Base-by-base conservation (phyloP, 2,113 vertebrate genomes). In the Orycteropus afer region DNA sequence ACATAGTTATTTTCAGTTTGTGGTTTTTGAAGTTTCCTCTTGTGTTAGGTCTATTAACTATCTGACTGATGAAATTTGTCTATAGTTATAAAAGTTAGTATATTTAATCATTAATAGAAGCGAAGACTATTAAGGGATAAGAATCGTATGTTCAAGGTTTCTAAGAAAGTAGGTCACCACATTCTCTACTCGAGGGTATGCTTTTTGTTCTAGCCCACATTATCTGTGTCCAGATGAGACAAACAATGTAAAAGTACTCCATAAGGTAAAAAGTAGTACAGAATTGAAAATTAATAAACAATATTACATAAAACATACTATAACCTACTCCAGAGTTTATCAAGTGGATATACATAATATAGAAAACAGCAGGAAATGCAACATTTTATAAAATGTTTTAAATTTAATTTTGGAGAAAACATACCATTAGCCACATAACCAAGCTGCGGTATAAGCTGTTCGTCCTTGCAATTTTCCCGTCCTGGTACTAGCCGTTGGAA, bases 341-440 rank as follows among this genome's bases (percentile, higher is more conserved):
- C 22, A 57, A 63, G 42, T 40, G 4, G 6, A 9, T 2, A 95
- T n/a, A 51, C 34, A 87, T 83, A 37, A 93, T 0, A 42, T 32
- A 87, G 25, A 91, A 22, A 89, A 96, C 2, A 96, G 25, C 10
- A 95, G 32, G 22, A 95, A 93, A n/a, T 37, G 45, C 17, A 80
- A 83, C 15, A 88, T 86, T 84, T 47, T 61, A 37, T 42, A 93
- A 96, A 91, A 94, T 88, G 9, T 65, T 96, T 95, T 45, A 37
- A 74, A 94, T 85, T 93, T 82, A 59, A 57, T 84, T 95, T 59
- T 69, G 22, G 71, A 93, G 83, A 76, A 14, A 84, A 74, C 94
- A 40, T 99, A 99, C 99, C 99, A 96, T 99, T 99, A 96, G 99
- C 99, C 97, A 99, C 98, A 97, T 99, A 99, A 96, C 99, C 99